Evolutionary conservation across 2,113 vertebrate species (phyloP), one percentile per base, ranked within the genome.

Genomic region (Pseudopipra pipra): DNA sequence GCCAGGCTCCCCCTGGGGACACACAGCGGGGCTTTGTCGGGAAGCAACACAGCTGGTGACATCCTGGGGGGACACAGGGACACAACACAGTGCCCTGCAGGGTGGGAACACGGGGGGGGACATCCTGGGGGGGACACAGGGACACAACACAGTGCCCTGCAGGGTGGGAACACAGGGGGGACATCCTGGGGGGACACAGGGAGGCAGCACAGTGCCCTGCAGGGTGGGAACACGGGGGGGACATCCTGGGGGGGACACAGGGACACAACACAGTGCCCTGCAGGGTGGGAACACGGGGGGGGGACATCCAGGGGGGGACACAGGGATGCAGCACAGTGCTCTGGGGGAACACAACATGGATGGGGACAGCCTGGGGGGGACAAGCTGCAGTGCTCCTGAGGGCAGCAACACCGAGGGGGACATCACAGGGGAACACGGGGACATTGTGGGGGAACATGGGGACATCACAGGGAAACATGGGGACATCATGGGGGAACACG

Each of bases 21-120:
- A 46, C 6, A 2, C 54, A 84, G 68, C 0, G 0, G 18, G 30
- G 30, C 33, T 73, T 46, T 41, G 43, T 49, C 2, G 0, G 61
- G 61, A 19, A 86, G 54, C n/a, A 68, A 73, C 16, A 11, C 3
- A 6, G 30, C 25, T 66, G 61, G 31, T 55, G 54, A 77, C 37
- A 27, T 11, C 73, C 49, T 10, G 1, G 11, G 49, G 49, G 16
- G 44, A 21, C 52, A 59, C 23, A 52, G 15, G 37, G 24, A 73
- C 44, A 63, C 2, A 1, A 30, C 20, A 27, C 3, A 46, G 77
- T 14, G 17, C 63, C n/a, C n/a, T 35, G 54, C 14, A 25, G 75
- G 31, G 19, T 6, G 30, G 55, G 5, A 18, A 8, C 41, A 16
- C 3, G 35, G 9, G 19, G 61, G 55, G 8, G 68, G 59, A 73